These are phyloP conservation scores for Patella ulyssiponensis DNA, from an alignment of 2,888 invertebrate genomes.

Conservation along the genomic window DNA sequence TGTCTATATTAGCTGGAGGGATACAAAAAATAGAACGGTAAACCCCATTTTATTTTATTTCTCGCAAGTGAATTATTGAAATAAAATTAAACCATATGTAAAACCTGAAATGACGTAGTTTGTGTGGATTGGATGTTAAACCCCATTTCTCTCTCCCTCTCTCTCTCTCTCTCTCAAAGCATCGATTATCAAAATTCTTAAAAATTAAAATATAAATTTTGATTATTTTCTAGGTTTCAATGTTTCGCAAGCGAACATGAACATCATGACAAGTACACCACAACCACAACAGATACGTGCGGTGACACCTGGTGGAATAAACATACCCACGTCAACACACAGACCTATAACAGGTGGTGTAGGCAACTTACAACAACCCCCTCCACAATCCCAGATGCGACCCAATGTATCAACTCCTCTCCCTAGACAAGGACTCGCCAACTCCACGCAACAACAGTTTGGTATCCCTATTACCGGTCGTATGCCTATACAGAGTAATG, in stretches of 20 bases:
- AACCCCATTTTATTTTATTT: too few relatives aligned
- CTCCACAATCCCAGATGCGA: conserved; percentile 44
- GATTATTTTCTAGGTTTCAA: not conserved
- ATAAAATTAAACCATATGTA: too few relatives aligned
- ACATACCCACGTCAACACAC: not conserved
- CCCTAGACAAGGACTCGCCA: conserved; percentile 29
- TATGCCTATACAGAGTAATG: conserved; percentile 49
- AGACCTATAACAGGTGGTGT: conserved; percentile 24
- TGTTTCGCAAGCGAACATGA: not conserved
- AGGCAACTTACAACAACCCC: conserved; percentile 45
- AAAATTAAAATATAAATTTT: too few relatives aligned
- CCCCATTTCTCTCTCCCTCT: too few relatives aligned
- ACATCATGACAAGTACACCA: conserved; percentile 21
- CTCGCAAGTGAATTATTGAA: too few relatives aligned
- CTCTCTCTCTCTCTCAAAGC: too few relatives aligned
- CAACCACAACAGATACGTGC: conserved; percentile 16
- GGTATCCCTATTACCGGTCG: conserved; percentile 57
- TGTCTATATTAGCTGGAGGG: too few relatives aligned
- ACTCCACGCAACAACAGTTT: conserved; percentile 46
- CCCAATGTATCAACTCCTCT: conserved; percentile 26
- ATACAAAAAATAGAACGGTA: too few relatives aligned
- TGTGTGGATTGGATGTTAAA: too few relatives aligned
- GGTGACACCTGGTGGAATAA: conserved; percentile 7
- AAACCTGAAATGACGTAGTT: too few relatives aligned
- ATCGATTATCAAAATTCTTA: too few relatives aligned